A percentile compares a stretch with the other conserved stretches of the same genome.
phyloP scores from a whole-genome alignment of 92 coral and sea anemone species.

The Bergia sp. region DNA sequence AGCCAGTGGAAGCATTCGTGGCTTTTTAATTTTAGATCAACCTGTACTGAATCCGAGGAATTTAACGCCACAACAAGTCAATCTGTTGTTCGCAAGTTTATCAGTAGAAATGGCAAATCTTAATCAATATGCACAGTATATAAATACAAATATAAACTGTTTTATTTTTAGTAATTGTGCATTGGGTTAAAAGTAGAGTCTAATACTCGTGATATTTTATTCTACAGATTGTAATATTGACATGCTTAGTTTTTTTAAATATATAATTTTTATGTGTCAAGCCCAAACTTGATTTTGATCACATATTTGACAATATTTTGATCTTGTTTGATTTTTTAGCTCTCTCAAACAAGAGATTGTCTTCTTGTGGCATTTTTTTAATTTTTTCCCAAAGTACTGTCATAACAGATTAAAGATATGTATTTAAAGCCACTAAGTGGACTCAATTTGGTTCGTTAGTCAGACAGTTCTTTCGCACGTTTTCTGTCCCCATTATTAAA shows the following conservation, averaged over 20 bases:
- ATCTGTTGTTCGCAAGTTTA: neutral
- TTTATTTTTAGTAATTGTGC: neutral
- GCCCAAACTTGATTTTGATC: neutral
- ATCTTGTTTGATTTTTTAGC: neutral
- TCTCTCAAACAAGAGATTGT: slow-evolving; percentile 10
- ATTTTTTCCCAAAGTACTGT: slow-evolving; percentile 22
- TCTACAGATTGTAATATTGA: neutral
- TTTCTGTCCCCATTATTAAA: neutral
- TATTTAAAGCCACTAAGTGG: slow-evolving; percentile 30
- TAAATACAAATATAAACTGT: neutral
- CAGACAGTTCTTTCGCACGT: slow-evolving; percentile 17
- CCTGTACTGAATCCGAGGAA: neutral
- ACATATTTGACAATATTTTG: neutral
- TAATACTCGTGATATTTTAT: neutral
- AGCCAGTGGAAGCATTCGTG: neutral
- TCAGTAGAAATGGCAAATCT: neutral
- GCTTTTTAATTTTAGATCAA: neutral
- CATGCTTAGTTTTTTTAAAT: neutral
- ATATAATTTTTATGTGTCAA: neutral
- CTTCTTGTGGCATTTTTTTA: slow-evolving; percentile 16
- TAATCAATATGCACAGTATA: neutral
- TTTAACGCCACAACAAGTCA: slow-evolving; percentile 5
- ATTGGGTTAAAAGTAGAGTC: neutral
- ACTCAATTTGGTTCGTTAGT: neutral
- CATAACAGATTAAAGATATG: neutral